Conservation (phyloP, 2,797 vertebrate genomes). For the Pelobates cultripes region DNA sequence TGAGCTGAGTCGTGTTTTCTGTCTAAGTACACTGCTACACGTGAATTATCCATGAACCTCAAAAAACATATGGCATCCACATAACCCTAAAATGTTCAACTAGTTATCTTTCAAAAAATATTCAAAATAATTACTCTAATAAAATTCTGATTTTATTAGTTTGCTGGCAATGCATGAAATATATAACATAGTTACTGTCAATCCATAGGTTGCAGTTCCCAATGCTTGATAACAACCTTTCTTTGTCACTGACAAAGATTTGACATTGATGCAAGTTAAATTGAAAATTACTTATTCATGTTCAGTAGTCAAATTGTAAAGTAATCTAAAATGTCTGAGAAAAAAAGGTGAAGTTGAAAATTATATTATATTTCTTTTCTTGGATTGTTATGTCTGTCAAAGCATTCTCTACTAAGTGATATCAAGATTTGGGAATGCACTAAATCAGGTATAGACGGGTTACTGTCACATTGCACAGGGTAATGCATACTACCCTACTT, state of each 20-base stretch:
- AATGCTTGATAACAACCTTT: neutral
- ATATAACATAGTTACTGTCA: neutral
- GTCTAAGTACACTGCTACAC: too few species aligned
- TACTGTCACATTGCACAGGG: too few species aligned
- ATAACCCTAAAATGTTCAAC: too few species aligned
- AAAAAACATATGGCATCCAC: too few species aligned
- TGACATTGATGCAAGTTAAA: conserved; percentile 17
- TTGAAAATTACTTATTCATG: conserved; percentile 26
- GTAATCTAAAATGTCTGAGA: neutral
- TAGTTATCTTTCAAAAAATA: too few species aligned
- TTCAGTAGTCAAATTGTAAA: conserved; percentile 14
- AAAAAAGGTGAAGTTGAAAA: conserved; percentile 2
- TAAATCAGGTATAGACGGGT: too few species aligned
- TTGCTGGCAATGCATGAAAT: neutral
- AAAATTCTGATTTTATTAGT: too few species aligned
- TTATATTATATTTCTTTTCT: neutral
- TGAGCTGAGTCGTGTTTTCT: too few species aligned
- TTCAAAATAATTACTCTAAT: too few species aligned
- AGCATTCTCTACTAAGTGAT: neutral
- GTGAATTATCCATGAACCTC: too few species aligned
- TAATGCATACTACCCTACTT: too few species aligned
- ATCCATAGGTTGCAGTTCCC: neutral
- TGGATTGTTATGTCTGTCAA: neutral
- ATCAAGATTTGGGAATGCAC: neutral
- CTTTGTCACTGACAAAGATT: conserved; percentile 9